Percentiles rank a stretch among this genome's conserved stretches.
These are phyloP conservation scores for Thunnus thynnus DNA, from an alignment of 2,113 vertebrate genomes.

Conservation along the genomic window DNA sequence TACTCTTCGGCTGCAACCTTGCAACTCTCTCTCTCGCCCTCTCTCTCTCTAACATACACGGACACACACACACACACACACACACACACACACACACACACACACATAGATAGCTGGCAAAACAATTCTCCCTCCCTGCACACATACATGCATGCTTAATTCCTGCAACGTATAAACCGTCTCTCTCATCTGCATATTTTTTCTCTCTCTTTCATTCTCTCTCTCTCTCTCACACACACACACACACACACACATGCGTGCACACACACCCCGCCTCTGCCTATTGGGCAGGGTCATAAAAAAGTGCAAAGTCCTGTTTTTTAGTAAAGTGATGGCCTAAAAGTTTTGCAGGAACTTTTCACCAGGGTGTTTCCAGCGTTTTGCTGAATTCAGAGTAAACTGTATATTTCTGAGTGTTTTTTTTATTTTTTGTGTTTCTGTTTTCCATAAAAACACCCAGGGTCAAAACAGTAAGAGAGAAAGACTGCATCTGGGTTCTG, in stretches of 20 bases:
- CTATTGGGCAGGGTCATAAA: conserved; percentile 23
- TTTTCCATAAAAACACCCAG: conserved; percentile 23
- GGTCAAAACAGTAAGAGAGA: conserved; percentile 14
- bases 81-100: too few relatives aligned
- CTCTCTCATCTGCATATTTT: not conserved
- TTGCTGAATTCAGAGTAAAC: conserved; percentile 30
- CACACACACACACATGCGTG: conserved; percentile 12
- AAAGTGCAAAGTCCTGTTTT: conserved; percentile 24
- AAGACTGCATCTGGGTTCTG: not conserved
- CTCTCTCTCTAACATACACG: not conserved
- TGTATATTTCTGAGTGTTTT: conserved; percentile 4
- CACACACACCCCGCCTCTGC: not conserved
- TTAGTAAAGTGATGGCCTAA: conserved; percentile 8
- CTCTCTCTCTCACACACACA: not conserved
- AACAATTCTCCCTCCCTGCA: not conserved
- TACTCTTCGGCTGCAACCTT: conserved; percentile 44
- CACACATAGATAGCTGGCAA: too few relatives aligned
- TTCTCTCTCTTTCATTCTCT: not conserved
- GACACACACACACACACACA: conserved; percentile 4
- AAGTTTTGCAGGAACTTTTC: conserved; percentile 21
- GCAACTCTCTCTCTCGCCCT: not conserved
- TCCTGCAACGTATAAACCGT: not conserved
- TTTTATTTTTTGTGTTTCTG: not conserved
- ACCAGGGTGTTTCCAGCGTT: conserved; percentile 1
- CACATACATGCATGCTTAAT: not conserved